Base-by-base conservation (phyloP, 2,888 invertebrate genomes). In the Prenolepis imparis region DNA sequence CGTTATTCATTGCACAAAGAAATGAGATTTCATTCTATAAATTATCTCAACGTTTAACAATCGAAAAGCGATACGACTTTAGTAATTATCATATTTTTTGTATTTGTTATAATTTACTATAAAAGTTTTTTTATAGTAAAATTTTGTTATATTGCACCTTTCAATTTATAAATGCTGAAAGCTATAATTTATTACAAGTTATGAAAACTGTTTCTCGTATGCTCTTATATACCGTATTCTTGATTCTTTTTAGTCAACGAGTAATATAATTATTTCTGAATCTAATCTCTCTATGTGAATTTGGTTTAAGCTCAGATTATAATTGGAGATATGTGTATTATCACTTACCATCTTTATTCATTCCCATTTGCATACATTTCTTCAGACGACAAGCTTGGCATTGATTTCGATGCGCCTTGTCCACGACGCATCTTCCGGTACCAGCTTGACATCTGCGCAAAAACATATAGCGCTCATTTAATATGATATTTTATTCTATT, bases 301-400 rank as follows among this genome's bases (percentile, higher is more conserved):
- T 74, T 41, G 12, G 15, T 64, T 75, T 12, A 24, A 15, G n/a
- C 21, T 28, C 24, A 55, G 12, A 41, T 77, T 11, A 28, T 28
- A 41, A 3, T 41, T n/a, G 24, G 12, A 41, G n/a, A 52, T 36
- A 21, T 32, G 21, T 21, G n/a, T 21, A 11, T 61, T 28, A 44
- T 63, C 70, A 96, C 98, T 97, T 95, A 99, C 99, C 99, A 95
- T 99, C 99, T 96, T 99, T 99, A 95, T 99, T 99, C 99, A 99
- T 99, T 86, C 99, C 99, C 98, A 99, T 99, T 88, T 98, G 97
- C 90, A 99, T 96, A 95, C 99, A 99, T 95, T 99, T 99, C 96
- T 99, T 99, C 90, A 99, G 96, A 66, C 99, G 96, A 95, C 99
- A 99, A 0, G 99, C 99, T 95, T 99, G 99, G 94, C 99, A 99